A percentile compares a stretch with the other conserved stretches of the same genome.
These are phyloP conservation scores for Archegozetes longisetosus DNA, from an alignment of 1,140 invertebrate species.

Conservation along the genomic window DNA sequence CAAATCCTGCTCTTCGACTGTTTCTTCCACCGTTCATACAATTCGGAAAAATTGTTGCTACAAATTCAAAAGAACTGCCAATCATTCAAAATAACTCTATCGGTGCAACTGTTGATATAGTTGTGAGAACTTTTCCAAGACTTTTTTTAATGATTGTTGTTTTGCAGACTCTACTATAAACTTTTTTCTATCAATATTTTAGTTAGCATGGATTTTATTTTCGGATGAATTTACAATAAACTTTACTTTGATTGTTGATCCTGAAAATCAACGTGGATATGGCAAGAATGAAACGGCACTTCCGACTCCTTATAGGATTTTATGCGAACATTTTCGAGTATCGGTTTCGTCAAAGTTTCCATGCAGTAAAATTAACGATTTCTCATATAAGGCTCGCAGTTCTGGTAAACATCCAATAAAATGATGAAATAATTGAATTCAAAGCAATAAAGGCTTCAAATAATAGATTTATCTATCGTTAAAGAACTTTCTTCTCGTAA, in stretches of 20 bases:
- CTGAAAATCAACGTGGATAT: conserved; percentile 19
- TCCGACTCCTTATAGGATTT: conserved; percentile 20
- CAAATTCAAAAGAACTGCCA: conserved; percentile 13
- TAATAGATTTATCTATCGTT: too few species aligned
- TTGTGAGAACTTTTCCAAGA: too few species aligned
- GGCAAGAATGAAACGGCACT: conserved; percentile 17
- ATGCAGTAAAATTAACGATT: conserved; percentile 17
- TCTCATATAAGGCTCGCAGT: conserved; percentile 20
- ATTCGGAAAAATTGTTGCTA: conserved; percentile 7
- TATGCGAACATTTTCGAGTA: conserved; percentile 18
- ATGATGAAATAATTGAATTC: not conserved
- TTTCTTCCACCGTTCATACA: conserved; percentile 18
- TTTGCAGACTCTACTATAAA: not conserved
- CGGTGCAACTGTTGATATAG: conserved; percentile 16
- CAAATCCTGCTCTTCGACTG: conserved; percentile 16
- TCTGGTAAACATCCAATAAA: conserved; percentile 14
- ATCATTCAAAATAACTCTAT: conserved; percentile 8
- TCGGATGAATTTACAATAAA: conserved; percentile 18
- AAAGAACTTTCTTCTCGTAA: too few species aligned
- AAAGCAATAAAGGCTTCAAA: not conserved
- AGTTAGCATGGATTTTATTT: conserved; percentile 21
- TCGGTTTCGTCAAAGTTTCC: conserved; percentile 12
- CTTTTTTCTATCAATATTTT: not conserved
- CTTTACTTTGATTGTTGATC: conserved; percentile 21
- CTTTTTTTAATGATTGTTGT: not conserved